These are phyloP conservation scores for Drosophila teissieri DNA, from an alignment of 1,140 invertebrate species.

Conservation along the genomic window DNA sequence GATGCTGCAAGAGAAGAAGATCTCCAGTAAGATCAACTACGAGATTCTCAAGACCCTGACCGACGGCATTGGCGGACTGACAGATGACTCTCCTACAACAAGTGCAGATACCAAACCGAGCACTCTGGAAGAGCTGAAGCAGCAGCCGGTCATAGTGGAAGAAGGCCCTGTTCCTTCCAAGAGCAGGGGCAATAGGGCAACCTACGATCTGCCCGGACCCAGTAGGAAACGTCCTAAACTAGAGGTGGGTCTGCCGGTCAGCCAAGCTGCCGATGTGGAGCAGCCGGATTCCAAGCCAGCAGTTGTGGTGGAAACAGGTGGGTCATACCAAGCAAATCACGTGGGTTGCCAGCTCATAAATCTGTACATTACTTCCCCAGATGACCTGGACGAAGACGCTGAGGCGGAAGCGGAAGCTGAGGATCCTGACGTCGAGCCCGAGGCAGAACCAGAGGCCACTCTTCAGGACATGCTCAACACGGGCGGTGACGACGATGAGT, in stretches of 20 bases:
- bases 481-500: slow-evolving; percentile 75
- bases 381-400: slow-evolving; percentile 65
- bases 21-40: slow-evolving; percentile 99
- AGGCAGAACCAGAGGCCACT: slow-evolving; percentile 76
- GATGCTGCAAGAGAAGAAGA: slow-evolving; percentile 97
- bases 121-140: slow-evolving; percentile 51
- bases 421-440: slow-evolving; percentile 56
- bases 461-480: slow-evolving; percentile 82
- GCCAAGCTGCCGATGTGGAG: slow-evolving; percentile 16
- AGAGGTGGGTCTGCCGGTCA: slow-evolving; percentile 68
- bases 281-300: slow-evolving; percentile 41
- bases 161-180: slow-evolving; percentile 64
- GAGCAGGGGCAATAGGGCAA: slow-evolving; percentile 49
- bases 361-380: slow-evolving; percentile 2
- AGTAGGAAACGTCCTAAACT: slow-evolving; percentile 67
- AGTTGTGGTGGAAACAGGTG: slow-evolving; percentile 55
- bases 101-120: slow-evolving; percentile 43
- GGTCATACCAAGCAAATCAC: background rate
- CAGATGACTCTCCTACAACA: slow-evolving; percentile 14
- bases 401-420: slow-evolving; percentile 51
- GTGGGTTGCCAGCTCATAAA: background rate
- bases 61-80: slow-evolving; percentile 54
- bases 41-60: slow-evolving; percentile 93
- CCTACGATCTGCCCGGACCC: slow-evolving; percentile 68
- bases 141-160: slow-evolving; percentile 62